Evolutionary conservation across 2,113 vertebrate genomes (phyloP).

Genomic region (Ptilonorhynchus violaceus): DNA sequence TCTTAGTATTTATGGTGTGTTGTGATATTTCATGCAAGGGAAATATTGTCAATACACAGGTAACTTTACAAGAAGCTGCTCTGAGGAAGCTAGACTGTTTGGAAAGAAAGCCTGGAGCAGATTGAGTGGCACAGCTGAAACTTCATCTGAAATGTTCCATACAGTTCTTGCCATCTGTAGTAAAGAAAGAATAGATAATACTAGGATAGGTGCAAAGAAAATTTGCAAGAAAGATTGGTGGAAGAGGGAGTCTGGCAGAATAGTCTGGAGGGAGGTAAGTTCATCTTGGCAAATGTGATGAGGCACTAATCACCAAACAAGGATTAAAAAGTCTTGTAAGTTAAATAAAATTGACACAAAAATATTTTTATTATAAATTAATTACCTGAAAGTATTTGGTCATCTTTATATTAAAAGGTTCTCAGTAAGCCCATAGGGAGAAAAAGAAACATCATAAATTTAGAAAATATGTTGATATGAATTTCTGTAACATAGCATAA

Average conservation of each 20-base stretch:
- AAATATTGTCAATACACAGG: not conserved
- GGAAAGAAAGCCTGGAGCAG: not conserved
- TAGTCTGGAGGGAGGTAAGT: not conserved
- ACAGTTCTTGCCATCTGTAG: not conserved
- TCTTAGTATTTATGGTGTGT: not conserved
- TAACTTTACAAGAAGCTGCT: not conserved
- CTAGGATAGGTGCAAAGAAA: not conserved
- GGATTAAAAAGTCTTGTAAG: not conserved
- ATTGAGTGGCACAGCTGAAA: not conserved
- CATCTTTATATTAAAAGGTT: not conserved
- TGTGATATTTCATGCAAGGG: not conserved
- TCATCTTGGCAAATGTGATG: not conserved
- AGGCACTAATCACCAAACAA: not conserved
- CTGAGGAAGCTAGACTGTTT: not conserved
- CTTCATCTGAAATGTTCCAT: not conserved
- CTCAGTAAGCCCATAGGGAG: not conserved
- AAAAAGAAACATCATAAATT: not conserved
- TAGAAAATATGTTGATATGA: not conserved
- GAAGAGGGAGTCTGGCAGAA: not conserved
- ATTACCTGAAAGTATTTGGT: not conserved
- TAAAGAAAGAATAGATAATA: not conserved
- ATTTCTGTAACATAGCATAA: not conserved
- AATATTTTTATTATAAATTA: not conserved
- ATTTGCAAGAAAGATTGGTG: not conserved
- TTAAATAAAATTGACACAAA: not conserved